Evolutionary conservation across 2,888 invertebrate species (phyloP).

Genomic region (Megamerina dolium): DNA sequence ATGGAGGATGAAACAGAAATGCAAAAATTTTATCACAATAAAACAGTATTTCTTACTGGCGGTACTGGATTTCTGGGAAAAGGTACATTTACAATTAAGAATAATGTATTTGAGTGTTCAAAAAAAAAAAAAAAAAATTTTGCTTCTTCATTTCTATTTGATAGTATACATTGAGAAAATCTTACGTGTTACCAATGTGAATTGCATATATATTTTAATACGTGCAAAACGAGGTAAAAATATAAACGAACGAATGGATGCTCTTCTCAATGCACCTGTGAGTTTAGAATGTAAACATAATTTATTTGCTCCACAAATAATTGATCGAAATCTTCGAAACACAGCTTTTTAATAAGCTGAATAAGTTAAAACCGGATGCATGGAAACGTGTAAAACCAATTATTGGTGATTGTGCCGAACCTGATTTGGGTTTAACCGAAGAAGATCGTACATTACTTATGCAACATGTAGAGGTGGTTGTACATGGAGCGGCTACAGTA

Average conservation of each 20-base stretch:
- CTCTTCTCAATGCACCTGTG: neutral
- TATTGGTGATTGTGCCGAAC: constrained; percentile 44
- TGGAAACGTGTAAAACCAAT: constrained; percentile 36
- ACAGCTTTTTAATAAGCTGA: constrained; percentile 29
- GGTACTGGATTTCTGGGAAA: constrained; percentile 54
- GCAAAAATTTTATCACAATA: constrained; percentile 56
- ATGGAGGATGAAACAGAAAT: constrained; percentile 43
- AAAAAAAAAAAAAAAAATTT: constrained; percentile 1
- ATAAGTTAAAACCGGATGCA: constrained; percentile 10
- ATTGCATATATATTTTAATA: constrained; percentile 5
- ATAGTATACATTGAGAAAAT: constrained; percentile 12
- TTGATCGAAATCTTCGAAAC: too few relatives aligned
- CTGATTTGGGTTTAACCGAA: constrained; percentile 44
- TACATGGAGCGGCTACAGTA: constrained; percentile 91
- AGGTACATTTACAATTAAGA: too few relatives aligned
- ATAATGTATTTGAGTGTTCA: too few relatives aligned
- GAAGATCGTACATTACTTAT: constrained; percentile 37
- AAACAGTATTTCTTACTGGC: constrained; percentile 58
- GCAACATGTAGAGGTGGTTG: constrained; percentile 54
- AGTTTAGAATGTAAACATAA: constrained; percentile 8
- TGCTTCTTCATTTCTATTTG: neutral
- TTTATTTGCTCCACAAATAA: too few relatives aligned
- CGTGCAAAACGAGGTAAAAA: constrained; percentile 5
- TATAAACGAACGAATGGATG: constrained; percentile 1
- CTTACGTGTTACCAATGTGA: constrained; percentile 11